Evolutionary conservation across 2,888 invertebrate species (phyloP).

Genomic region (Ophion obscuratus): DNA sequence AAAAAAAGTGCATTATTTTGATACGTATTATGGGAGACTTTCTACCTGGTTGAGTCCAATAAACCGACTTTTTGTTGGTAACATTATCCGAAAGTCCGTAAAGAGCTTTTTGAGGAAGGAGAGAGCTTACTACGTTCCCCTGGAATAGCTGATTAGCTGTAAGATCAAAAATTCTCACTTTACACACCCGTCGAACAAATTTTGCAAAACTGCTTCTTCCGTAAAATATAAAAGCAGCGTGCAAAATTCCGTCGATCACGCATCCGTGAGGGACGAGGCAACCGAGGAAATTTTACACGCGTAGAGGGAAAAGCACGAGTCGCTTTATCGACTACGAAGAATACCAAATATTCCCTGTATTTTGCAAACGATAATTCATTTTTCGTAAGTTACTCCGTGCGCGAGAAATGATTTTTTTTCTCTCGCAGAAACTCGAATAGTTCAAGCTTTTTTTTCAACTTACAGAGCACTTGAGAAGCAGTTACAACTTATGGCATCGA

Average conservation of each 20-base stretch:
- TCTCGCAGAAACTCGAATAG: not conserved
- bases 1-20: not conserved
- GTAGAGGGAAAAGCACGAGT: not conserved
- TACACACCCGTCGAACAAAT: not conserved
- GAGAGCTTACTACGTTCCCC: conserved; percentile 38
- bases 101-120: conserved; percentile 42
- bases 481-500: too few species aligned
- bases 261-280: not conserved
- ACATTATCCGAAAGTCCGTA: conserved; percentile 42
- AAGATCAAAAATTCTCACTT: conserved; percentile 31
- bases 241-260: conserved; percentile 5
- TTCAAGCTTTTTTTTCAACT: too few species aligned
- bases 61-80: conserved; percentile 43
- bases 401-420: not conserved
- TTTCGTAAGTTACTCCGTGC: not conserved
- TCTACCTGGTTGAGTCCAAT: conserved; percentile 40
- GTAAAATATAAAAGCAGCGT: not conserved
- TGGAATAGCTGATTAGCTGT: conserved; percentile 46
- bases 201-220: too few species aligned
- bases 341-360: not conserved
- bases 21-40: conserved; percentile 25
- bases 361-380: not conserved
- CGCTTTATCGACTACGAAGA: not conserved
- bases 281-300: conserved; percentile 1
- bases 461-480: too few species aligned